Evolutionary conservation across 2,888 invertebrate species (phyloP).

Genomic region (Nysson spinosus): DNA sequence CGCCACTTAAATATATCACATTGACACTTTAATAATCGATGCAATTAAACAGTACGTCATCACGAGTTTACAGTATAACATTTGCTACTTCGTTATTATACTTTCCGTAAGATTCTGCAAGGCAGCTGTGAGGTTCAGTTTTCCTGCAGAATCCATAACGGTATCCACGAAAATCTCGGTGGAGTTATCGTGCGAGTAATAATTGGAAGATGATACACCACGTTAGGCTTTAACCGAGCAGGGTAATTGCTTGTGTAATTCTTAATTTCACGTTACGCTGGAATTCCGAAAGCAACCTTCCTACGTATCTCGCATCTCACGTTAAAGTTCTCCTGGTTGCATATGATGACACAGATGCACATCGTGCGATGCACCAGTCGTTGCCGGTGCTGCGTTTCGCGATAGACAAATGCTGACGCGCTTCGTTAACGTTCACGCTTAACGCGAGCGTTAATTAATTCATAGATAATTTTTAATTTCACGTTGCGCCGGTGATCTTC

Average conservation of each 20-base stretch:
- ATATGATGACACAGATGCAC: slow-evolving; percentile 10
- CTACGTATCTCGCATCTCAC: slow-evolving; percentile 59
- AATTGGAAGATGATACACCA: slow-evolving; percentile 75
- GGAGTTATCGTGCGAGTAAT: slow-evolving; percentile 48
- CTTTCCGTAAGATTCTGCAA: too few relatives aligned
- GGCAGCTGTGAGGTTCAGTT: neutral
- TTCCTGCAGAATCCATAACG: slow-evolving; percentile 25
- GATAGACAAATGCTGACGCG: slow-evolving; percentile 64
- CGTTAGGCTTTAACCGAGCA: slow-evolving; percentile 68
- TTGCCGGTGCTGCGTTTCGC: slow-evolving; percentile 20
- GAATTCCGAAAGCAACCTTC: slow-evolving; percentile 64
- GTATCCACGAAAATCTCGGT: neutral
- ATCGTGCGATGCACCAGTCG: slow-evolving; percentile 2
- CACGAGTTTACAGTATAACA: too few relatives aligned
- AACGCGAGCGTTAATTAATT: slow-evolving; percentile 63
- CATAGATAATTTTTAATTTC: slow-evolving; percentile 58
- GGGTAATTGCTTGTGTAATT: slow-evolving; percentile 75
- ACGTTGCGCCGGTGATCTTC: slow-evolving; percentile 7
- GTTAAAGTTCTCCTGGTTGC: slow-evolving; percentile 16
- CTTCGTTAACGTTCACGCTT: slow-evolving; percentile 61
- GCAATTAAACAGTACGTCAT: too few relatives aligned
- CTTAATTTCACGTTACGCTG: slow-evolving; percentile 75
- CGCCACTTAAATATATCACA: too few relatives aligned
- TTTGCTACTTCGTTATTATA: too few relatives aligned
- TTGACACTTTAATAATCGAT: too few relatives aligned